Evolutionary conservation across 2,113 vertebrate species (phyloP), one percentile per base, ranked within the genome.

Genomic region (Micronisus gabar): DNA sequence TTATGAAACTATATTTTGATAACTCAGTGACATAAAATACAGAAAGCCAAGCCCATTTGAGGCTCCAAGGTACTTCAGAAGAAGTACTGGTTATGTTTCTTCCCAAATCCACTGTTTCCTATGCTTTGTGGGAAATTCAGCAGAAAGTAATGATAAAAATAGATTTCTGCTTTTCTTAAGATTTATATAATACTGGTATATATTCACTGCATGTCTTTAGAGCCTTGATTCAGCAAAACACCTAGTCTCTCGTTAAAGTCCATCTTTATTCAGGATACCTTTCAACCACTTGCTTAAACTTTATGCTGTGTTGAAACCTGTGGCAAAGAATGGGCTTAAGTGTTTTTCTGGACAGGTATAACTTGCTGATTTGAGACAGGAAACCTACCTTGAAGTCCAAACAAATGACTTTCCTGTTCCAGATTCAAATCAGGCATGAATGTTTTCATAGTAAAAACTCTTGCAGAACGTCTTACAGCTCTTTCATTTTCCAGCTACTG

Each of bases 321-420:
- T 63, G 62, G 88, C 67, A 88, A 94, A 94, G 58, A 91, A 91
- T 52, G 63, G 84, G 36, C 59, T 81, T 52, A 71, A 94, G 40
- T 62, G 43, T 92, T 95, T 86, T 76, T 82, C 84, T 81, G 87
- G 43, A 78, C 91, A 97, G 89, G 84, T 95, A 90, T 52, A 82
- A 82, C 63, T 86, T 90, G 63, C 68, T 86, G 52, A 81, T 82
- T 90, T 88, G 90, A 94, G 75, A 55, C 65, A 93, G 66, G 91
- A 97, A 97, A 80, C 71, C 78, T 91, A 86, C 93, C 84, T 95
- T 80, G 59, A 76, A 90, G 56, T 90, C 93, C 78, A 90, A 93
- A 95, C 62, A 90, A 97, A 90, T 90, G 15, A 90, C 70, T 91
- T 94, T 45, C 47, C 91, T 91, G 29, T 90, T 94, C 50, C 78